Evolutionary conservation across 2,113 vertebrate genomes (phyloP).

Genomic region (Peucedramus taeniatus): DNA sequence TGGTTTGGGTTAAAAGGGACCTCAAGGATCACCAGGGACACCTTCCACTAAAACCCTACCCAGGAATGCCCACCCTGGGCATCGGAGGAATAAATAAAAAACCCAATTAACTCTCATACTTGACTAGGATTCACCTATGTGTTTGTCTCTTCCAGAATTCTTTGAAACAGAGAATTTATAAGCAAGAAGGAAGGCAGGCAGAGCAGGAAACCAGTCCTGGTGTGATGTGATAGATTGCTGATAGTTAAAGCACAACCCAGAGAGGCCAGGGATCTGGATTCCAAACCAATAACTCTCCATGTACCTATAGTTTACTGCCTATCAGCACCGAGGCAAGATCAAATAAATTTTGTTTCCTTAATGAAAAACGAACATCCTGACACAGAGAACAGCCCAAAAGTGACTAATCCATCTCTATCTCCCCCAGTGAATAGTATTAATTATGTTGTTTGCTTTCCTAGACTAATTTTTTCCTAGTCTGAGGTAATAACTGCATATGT

Average conservation of each 20-base stretch:
- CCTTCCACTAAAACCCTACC: background rate
- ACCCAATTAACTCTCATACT: background rate
- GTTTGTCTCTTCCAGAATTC: background rate
- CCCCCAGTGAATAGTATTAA: slow-evolving; percentile 42
- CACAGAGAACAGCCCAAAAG: slow-evolving; percentile 35
- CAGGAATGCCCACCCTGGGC: background rate
- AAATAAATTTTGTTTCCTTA: slow-evolving; percentile 27
- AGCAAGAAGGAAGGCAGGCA: background rate
- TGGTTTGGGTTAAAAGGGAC: background rate
- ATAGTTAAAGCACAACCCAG: background rate
- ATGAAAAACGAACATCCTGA: slow-evolving; percentile 42
- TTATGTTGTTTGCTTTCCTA: slow-evolving; percentile 34
- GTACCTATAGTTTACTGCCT: slow-evolving; percentile 3
- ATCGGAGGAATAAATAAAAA: background rate
- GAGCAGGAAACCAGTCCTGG: background rate
- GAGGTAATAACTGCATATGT: slow-evolving; percentile 4
- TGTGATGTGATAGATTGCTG: background rate
- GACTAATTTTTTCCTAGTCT: background rate
- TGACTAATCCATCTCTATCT: slow-evolving; percentile 44
- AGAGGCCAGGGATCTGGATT: background rate
- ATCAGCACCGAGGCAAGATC: background rate
- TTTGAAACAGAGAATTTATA: background rate
- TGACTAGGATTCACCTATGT: background rate
- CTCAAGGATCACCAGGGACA: background rate
- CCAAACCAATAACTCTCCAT: background rate